These are phyloP conservation scores for Ostrea edulis DNA, from an alignment of 1,140 invertebrate species.

Conservation along the genomic window DNA sequence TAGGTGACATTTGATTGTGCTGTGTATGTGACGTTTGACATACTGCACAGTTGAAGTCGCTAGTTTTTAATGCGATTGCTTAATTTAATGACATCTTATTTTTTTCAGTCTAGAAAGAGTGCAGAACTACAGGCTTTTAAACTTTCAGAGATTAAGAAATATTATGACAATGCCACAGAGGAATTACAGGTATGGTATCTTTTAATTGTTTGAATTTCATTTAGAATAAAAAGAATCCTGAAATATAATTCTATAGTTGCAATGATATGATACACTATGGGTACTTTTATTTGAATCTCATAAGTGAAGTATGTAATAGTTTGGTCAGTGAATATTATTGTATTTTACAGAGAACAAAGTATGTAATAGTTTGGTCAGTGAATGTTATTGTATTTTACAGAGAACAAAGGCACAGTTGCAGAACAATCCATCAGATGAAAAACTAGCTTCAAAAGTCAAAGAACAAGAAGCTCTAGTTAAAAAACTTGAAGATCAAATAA, in stretches of 20 bases:
- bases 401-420: conserved; percentile 62
- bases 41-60: no score
- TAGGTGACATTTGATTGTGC: no score
- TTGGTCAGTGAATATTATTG: conserved; percentile 27
- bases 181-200: conserved; percentile 68
- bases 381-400: conserved; percentile 55
- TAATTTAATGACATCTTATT: conserved; percentile 41
- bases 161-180: conserved; percentile 69
- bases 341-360: conserved; percentile 62
- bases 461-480: conserved; percentile 68
- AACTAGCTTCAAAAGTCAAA: conserved; percentile 56
- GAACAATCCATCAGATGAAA: conserved; percentile 68
- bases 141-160: conserved; percentile 86
- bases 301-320: no score
- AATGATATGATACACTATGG: no score
- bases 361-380: no score
- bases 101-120: conserved; percentile 86
- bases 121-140: conserved; percentile 87
- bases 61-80: neutral
- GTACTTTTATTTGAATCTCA: no score
- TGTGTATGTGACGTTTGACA: no score
- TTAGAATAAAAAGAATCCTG: no score
- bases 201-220: no score
- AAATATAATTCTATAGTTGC: no score
- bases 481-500: conserved; percentile 65